Evolutionary conservation across 2,113 vertebrate species (phyloP), one percentile per base, ranked within the genome.

Genomic region (Myodes glareolus): DNA sequence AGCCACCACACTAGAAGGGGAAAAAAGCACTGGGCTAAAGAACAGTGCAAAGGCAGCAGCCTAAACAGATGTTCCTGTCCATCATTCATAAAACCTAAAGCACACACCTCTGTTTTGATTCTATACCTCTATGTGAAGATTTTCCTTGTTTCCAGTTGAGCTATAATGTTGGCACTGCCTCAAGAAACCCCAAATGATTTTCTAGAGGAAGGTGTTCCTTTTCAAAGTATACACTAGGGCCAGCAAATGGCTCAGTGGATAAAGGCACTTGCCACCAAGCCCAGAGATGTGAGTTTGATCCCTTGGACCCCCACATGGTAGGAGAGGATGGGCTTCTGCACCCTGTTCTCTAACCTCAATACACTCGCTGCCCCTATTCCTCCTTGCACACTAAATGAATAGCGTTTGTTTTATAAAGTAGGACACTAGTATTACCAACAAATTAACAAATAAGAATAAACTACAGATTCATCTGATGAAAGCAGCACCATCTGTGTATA

Each of bases 151-250:
- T 96, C 31, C 55, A 75, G 63, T 23, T 55, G 31, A 75, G 45
- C 61, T 52, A 92, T 81, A 90, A 68, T 94, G 82, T 2, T 67
- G 47, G 96, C 27, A 78, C 84, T 92, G 45, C 85, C n/a, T 93
- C 88, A 95, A 77, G 27, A 89, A 92, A 68, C 73, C 85, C n/a
- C 52, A 87, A 81, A 81, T 55, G 39, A 95, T 76, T 94, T 90
- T 67, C 50, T 88, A 73, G 33, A 88, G 61, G 55, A 70, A 94
- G 36, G 25, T 17, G 3, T 73, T 67, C 55, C 63, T 92, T 82
- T 89, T 80, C 88, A 81, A 88, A 65, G 9, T 47, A 81, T 58
- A 58, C 5, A 84, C 33, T 84, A 47, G 16, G 31, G 77, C 31
- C 31, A 21, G 14, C 19, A 5, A 33, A 33, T 47, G 29, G 39